A percentile compares a stretch with the other conserved stretches of the same genome.
phyloP scores from a whole-genome alignment of 1,140 invertebrate species.

The Choristoneura fumiferana region DNA sequence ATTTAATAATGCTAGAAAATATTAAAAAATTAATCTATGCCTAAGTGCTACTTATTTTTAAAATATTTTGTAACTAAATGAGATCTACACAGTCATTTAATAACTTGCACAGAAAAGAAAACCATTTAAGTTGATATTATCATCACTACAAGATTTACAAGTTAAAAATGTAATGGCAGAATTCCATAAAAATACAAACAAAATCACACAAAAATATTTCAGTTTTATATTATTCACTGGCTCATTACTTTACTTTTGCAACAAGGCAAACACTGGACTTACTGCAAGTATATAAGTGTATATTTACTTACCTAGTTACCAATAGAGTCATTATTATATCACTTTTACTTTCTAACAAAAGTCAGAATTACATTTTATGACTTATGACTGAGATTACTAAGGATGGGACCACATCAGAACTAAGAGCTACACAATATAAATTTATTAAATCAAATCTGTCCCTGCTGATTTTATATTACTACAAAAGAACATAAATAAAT shows the following conservation, averaged over 20 bases:
- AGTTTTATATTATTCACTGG: no score
- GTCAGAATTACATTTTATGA: neutral
- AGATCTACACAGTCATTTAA: slow-evolving; percentile 50
- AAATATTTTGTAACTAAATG: slow-evolving; percentile 39
- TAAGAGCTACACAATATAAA: neutral
- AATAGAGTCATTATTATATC: slow-evolving; percentile 6
- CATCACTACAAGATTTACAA: no score
- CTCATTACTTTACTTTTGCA: no score
- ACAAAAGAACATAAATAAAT: no score
- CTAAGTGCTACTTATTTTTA: slow-evolving; percentile 15
- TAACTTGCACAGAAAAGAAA: neutral
- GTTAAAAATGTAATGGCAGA: no score
- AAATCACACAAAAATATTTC: no score
- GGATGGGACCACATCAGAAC: no score
- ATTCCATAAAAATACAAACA: no score
- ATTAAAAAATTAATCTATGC: neutral
- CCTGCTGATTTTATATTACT: neutral
- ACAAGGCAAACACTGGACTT: no score
- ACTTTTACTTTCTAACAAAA: slow-evolving; percentile 12
- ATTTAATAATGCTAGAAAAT: neutral
- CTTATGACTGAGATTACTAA: no score
- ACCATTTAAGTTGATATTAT: no score
- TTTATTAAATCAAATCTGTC: neutral
- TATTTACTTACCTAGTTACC: slow-evolving; percentile 1
- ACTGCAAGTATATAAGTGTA: neutral